These are phyloP conservation scores for Bucorvus abyssinicus DNA, from an alignment of 2,797 vertebrate species.

Conservation along the genomic window DNA sequence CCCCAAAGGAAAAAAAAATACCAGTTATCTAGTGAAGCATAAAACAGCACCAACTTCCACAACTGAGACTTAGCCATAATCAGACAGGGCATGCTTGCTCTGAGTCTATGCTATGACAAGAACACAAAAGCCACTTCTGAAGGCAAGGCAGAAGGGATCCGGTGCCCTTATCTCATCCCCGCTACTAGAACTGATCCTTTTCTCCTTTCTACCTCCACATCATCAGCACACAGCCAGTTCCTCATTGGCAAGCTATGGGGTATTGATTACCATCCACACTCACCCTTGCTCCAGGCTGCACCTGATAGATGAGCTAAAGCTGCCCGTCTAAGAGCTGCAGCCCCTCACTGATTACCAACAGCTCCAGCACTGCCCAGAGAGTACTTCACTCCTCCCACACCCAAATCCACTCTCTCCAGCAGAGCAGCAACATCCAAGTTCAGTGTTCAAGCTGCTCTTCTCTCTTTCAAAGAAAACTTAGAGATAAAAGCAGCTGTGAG, in stretches of 20 bases:
- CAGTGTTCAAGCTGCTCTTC: slow-evolving; percentile 20
- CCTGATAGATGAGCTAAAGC: neutral
- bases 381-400: neutral
- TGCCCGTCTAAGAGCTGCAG: neutral
- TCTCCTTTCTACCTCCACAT: neutral
- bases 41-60: neutral
- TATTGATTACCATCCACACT: neutral
- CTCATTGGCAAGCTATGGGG: neutral
- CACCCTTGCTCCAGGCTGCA: slow-evolving; percentile 19
- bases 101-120: neutral
- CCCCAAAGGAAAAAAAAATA: neutral
- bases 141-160: neutral
- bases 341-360: neutral
- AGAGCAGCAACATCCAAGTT: neutral
- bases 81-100: neutral
- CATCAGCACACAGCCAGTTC: neutral
- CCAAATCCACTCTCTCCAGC: neutral
- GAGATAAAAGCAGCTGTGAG: slow-evolving; percentile 22
- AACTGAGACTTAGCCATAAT: neutral
- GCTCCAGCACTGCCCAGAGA: neutral
- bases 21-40: neutral
- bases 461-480: slow-evolving; percentile 57
- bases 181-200: neutral
- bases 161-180: neutral
- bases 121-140: neutral